Percentiles rank a stretch among this genome's conserved stretches.
These are phyloP conservation scores for Protophormia terraenovae DNA, from an alignment of 2,888 invertebrate genomes.

Conservation along the genomic window DNA sequence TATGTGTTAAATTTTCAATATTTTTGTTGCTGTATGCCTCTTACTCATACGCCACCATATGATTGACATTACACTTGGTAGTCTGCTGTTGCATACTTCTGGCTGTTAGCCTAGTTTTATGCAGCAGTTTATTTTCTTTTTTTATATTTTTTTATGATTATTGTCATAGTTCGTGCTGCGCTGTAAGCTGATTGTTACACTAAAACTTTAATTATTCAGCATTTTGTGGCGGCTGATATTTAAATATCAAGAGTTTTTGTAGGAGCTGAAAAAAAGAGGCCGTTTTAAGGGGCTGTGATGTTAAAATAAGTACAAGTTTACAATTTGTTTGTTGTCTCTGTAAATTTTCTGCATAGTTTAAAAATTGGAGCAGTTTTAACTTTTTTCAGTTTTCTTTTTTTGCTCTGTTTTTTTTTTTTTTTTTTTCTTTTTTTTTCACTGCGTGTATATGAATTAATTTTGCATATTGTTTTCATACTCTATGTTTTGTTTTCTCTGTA, in stretches of 20 bases:
- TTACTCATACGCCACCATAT: slow-evolving; percentile 32
- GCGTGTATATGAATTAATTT: slow-evolving; percentile 56
- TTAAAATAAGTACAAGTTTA: slow-evolving; percentile 4
- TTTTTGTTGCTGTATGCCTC: not conserved
- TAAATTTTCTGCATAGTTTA: slow-evolving; percentile 40
- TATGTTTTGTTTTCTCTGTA: not conserved
- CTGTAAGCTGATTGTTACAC: slow-evolving; percentile 12
- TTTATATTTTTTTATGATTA: slow-evolving; percentile 35
- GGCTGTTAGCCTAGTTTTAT: slow-evolving; percentile 62
- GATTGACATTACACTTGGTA: slow-evolving; percentile 61
- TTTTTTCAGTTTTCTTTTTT: slow-evolving; percentile 7
- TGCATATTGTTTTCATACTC: slow-evolving; percentile 25
- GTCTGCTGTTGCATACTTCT: slow-evolving; percentile 50
- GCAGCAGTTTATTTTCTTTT: slow-evolving; percentile 40
- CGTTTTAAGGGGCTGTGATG: slow-evolving; percentile 6
- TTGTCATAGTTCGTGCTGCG: slow-evolving; percentile 42
- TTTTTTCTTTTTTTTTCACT: not conserved
- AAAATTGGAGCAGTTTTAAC: slow-evolving; percentile 59
- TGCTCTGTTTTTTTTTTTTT: not conserved
- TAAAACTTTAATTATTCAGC: slow-evolving; percentile 33
- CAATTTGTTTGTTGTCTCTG: slow-evolving; percentile 19
- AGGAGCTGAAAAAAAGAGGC: not conserved
- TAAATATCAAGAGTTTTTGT: not conserved
- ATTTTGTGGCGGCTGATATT: not conserved
- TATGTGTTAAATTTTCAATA: slow-evolving; percentile 2